phyloP scores from a whole-genome alignment of 2,888 invertebrate species.

The Perizoma affinitatum region DNA sequence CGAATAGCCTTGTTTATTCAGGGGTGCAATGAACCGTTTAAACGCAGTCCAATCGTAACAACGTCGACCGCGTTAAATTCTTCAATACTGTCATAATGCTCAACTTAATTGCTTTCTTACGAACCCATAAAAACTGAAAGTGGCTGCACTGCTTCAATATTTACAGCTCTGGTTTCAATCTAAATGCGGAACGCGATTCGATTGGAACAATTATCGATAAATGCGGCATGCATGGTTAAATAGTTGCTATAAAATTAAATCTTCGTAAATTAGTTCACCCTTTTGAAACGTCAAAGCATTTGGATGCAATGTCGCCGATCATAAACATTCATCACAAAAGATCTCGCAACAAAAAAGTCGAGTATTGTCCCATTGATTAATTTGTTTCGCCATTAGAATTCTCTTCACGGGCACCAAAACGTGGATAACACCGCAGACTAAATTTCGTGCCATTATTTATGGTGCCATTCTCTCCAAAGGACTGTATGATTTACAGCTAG shows the following conservation, averaged over 20 bases:
- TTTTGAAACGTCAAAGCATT: constrained; percentile 44
- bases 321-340: constrained; percentile 56
- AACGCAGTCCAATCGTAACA: constrained; percentile 71
- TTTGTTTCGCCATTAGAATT: constrained; percentile 77
- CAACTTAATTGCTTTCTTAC: constrained; percentile 79
- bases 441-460: constrained; percentile 78
- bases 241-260: constrained; percentile 34
- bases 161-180: constrained; percentile 60
- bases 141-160: constrained; percentile 68
- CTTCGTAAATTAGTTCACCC: constrained; percentile 46
- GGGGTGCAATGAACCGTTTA: constrained; percentile 83
- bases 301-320: constrained; percentile 45
- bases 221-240: constrained; percentile 40
- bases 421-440: constrained; percentile 68
- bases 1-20: constrained; percentile 79
- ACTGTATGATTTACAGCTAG: constrained; percentile 80
- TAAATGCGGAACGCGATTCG: constrained; percentile 67
- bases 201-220: constrained; percentile 60
- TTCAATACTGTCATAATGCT: constrained; percentile 81
- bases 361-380: constrained; percentile 75
- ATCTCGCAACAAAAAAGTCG: constrained; percentile 58
- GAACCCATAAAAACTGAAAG: constrained; percentile 75
- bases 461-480: constrained; percentile 80
- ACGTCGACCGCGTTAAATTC: constrained; percentile 78
- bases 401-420: constrained; percentile 69